Evolutionary conservation across 2,888 invertebrate genomes (phyloP).

Genomic region (Deilephila porcellus): DNA sequence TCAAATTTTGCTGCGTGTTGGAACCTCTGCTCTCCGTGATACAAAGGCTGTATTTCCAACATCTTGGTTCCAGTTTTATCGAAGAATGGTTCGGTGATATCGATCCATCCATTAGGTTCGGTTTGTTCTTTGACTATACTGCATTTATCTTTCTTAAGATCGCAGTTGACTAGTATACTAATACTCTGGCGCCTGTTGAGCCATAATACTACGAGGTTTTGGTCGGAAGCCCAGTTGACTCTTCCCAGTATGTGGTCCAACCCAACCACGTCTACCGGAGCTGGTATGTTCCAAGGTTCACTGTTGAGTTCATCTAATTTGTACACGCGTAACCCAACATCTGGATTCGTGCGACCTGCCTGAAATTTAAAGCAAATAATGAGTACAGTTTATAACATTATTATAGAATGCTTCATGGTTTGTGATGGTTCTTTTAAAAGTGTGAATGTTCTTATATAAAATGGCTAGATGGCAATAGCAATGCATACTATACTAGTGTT

Average conservation of each 20-base stretch:
- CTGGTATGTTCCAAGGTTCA: conserved; percentile 73
- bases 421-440: too few species aligned
- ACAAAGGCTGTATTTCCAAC: conserved; percentile 71
- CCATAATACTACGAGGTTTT: conserved; percentile 90
- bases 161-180: conserved; percentile 86
- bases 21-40: conserved; percentile 72
- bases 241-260: conserved; percentile 87
- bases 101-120: conserved; percentile 89
- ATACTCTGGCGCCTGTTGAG: conserved; percentile 93
- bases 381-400: background rate
- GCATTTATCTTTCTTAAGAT: conserved; percentile 69
- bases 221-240: conserved; percentile 90
- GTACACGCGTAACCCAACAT: conserved; percentile 87
- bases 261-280: conserved; percentile 83
- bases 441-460: background rate
- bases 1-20: conserved; percentile 70
- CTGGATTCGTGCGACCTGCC: conserved; percentile 90
- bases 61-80: conserved; percentile 73
- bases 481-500: background rate
- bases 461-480: background rate
- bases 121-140: conserved; percentile 69
- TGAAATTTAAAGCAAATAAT: conserved; percentile 58
- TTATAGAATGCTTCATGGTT: background rate
- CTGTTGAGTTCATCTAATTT: conserved; percentile 66
- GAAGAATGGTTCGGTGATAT: conserved; percentile 83